A percentile compares a stretch with the other conserved stretches of the same genome.
Evolutionary conservation across 2,888 invertebrate species (phyloP).

Genomic region (Stenichneumon culpator): DNA sequence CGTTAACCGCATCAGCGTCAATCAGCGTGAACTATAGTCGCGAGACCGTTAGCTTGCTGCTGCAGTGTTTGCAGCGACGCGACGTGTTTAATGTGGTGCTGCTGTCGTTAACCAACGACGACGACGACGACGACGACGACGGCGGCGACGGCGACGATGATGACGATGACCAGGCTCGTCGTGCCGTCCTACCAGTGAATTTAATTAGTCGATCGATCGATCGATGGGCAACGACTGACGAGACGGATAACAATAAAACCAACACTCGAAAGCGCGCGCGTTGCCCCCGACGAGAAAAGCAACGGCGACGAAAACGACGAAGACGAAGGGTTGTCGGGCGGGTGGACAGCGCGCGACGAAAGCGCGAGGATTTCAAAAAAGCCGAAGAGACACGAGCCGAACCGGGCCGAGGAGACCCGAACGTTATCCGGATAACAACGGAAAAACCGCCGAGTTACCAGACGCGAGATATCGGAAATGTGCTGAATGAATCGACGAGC

Average conservation of each 20-base stretch:
- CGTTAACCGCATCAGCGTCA: background rate
- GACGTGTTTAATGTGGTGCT: background rate
- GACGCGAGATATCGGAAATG: conserved; percentile 13
- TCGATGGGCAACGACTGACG: conserved; percentile 5
- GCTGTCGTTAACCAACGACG: background rate
- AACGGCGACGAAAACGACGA: conserved; percentile 62
- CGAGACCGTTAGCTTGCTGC: background rate
- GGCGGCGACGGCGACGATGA: background rate
- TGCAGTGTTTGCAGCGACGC: background rate
- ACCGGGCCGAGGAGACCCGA: conserved; percentile 33
- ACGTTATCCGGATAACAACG: conserved; percentile 27
- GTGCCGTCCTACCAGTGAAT: background rate
- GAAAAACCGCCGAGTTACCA: conserved; percentile 33
- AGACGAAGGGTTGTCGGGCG: conserved; percentile 58
- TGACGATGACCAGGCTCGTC: background rate
- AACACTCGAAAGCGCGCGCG: conserved; percentile 48
- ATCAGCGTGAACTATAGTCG: background rate
- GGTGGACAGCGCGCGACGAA: conserved; percentile 57
- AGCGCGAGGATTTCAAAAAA: conserved; percentile 26
- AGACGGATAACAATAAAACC: conserved; percentile 12
- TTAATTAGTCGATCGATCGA: background rate
- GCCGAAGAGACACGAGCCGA: conserved; percentile 1
- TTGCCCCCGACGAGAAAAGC: conserved; percentile 60
- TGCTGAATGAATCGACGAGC: conserved; percentile 53
- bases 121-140: background rate